Percentiles rank a stretch among this genome's conserved stretches.
phyloP scores from a whole-genome alignment of 2,888 invertebrate genomes.

The Eilema caniola region DNA sequence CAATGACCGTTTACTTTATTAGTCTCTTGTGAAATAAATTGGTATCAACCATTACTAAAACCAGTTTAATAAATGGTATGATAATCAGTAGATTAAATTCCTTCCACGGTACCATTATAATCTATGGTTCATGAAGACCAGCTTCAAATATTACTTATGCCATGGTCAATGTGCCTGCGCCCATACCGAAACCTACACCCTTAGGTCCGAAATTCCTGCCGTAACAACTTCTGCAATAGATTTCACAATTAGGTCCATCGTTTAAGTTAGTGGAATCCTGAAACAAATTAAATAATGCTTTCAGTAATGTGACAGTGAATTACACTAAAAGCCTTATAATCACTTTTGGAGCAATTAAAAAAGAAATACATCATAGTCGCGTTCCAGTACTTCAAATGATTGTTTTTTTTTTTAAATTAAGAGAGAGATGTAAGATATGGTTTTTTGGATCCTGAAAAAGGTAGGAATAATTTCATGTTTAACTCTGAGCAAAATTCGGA shows the following conservation, averaged over 20 bases:
- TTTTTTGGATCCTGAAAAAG: not conserved
- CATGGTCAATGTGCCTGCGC: conserved; percentile 96
- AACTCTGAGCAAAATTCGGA: not conserved
- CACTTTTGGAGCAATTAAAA: not conserved
- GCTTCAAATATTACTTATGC: conserved; percentile 90
- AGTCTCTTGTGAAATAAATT: conserved; percentile 74
- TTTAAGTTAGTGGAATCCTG: conserved; percentile 95
- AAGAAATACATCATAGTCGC: conserved; percentile 11
- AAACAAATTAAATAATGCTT: conserved; percentile 47
- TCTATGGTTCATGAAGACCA: conserved; percentile 76
- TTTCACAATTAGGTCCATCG: conserved; percentile 97
- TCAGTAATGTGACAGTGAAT: not conserved
- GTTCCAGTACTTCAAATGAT: conserved; percentile 9
- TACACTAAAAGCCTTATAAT: not conserved
- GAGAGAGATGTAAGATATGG: not conserved
- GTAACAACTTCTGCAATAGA: conserved; percentile 97
- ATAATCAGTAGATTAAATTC: conserved; percentile 76
- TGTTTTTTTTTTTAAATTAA: not conserved
- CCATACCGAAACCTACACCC: conserved; percentile 96
- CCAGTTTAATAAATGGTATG: conserved; percentile 86
- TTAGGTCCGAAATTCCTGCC: conserved; percentile 95
- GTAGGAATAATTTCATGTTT: not conserved
- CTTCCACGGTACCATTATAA: conserved; percentile 77
- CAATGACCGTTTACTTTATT: conserved; percentile 67
- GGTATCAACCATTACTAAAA: conserved; percentile 85